phyloP scores from a whole-genome alignment of 2,797 vertebrate species.

The Sternotherus odoratus region DNA sequence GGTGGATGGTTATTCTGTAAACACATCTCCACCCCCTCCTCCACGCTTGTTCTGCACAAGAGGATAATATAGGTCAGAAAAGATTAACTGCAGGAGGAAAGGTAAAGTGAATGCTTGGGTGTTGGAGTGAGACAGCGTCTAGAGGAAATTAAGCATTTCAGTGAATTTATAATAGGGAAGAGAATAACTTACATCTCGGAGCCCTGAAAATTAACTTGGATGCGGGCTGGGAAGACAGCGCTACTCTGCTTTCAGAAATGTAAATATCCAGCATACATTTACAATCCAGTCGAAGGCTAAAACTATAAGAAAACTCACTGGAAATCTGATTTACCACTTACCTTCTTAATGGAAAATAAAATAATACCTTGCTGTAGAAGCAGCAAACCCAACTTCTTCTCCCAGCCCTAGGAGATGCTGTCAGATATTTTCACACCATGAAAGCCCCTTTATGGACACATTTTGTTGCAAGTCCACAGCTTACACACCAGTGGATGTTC shows the following conservation, averaged over 20 bases:
- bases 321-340: constrained; percentile 62
- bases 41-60: constrained; percentile 1
- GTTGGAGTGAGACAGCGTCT: constrained; percentile 35
- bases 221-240: constrained; percentile 34
- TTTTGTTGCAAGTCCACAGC: background rate
- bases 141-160: constrained; percentile 67
- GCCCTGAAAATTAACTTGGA: constrained; percentile 59
- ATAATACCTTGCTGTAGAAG: constrained; percentile 39
- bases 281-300: constrained; percentile 65
- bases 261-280: constrained; percentile 45
- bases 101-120: constrained; percentile 26
- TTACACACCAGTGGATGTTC: accelerated
- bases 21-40: background rate
- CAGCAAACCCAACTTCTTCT: constrained; percentile 30
- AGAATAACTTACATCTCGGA: constrained; percentile 56
- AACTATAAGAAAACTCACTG: constrained; percentile 50
- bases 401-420: constrained; percentile 17
- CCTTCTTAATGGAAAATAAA: constrained; percentile 52
- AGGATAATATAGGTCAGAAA: background rate
- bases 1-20: constrained; percentile 15
- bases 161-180: constrained; percentile 51
- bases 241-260: constrained; percentile 52
- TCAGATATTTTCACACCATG: background rate
- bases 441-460: constrained; percentile 2
- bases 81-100: background rate